Conservation (phyloP, 2,113 vertebrate species). For the Bostrychus sinensis region DNA sequence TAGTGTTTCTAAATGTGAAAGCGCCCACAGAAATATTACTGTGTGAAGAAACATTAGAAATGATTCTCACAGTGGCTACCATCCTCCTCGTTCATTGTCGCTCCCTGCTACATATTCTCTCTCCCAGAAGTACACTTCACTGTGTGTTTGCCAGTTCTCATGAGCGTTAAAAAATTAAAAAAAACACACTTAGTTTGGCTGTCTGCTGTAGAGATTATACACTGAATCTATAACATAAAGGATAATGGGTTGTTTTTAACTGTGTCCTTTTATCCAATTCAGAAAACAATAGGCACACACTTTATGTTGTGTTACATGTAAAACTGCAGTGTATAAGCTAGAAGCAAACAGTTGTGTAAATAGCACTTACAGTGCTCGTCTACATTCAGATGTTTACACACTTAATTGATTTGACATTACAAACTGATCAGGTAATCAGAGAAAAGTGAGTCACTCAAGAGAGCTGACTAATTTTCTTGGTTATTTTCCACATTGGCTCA, state of each 20-base stretch:
- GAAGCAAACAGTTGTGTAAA: background rate
- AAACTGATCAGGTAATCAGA: slow-evolving; percentile 36
- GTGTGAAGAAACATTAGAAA: slow-evolving; percentile 62
- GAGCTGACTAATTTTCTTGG: slow-evolving; percentile 60
- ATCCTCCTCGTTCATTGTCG: slow-evolving; percentile 38
- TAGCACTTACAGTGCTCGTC: background rate
- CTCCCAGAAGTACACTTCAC: slow-evolving; percentile 47
- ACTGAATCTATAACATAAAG: slow-evolving; percentile 39
- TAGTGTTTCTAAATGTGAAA: slow-evolving; percentile 61
- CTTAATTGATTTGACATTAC: slow-evolving; percentile 18
- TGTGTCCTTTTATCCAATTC: slow-evolving; percentile 21
- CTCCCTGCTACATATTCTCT: slow-evolving; percentile 46
- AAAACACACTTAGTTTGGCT: slow-evolving; percentile 49
- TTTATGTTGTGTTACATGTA: slow-evolving; percentile 14
- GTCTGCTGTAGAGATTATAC: slow-evolving; percentile 30
- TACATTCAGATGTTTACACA: background rate
- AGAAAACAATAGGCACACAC: slow-evolving; percentile 25
- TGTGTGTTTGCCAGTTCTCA: slow-evolving; percentile 58
- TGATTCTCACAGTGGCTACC: slow-evolving; percentile 71
- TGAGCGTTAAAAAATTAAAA: slow-evolving; percentile 41
- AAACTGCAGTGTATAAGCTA: background rate
- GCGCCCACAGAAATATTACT: slow-evolving; percentile 62
- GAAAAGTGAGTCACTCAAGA: slow-evolving; percentile 68
- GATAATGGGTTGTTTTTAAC: slow-evolving; percentile 10
- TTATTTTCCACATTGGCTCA: slow-evolving; percentile 72